phyloP scores from a whole-genome alignment of 2,113 vertebrate species.

The Passer montanus region DNA sequence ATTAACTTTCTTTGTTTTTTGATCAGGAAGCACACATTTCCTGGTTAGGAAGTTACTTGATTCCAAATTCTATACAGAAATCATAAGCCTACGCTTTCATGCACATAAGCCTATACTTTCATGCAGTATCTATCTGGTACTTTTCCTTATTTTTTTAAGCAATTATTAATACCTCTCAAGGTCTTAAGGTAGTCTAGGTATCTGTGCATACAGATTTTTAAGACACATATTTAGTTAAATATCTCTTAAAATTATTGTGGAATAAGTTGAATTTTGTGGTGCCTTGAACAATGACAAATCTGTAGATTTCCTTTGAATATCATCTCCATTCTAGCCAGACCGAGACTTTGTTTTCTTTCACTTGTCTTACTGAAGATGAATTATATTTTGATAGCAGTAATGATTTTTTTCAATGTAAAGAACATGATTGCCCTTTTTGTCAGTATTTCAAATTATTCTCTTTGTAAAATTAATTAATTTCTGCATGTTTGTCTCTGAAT shows the following conservation, averaged over 20 bases:
- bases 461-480: not conserved
- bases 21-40: not conserved
- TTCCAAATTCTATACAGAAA: not conserved
- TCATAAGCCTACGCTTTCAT: not conserved
- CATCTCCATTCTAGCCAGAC: not conserved
- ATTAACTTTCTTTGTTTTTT: not conserved
- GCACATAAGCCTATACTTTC: not conserved
- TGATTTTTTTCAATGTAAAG: not conserved
- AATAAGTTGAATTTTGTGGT: not conserved
- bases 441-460: not conserved
- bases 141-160: not conserved
- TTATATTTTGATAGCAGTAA: not conserved
- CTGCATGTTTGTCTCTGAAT: not conserved
- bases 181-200: not conserved
- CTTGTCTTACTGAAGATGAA: not conserved
- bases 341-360: not conserved
- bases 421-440: not conserved
- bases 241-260: accelerated
- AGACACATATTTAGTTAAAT: not conserved
- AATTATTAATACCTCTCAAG: not conserved
- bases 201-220: not conserved
- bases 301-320: not conserved
- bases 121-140: not conserved
- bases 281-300: not conserved
- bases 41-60: not conserved